Evolutionary conservation across 1,140 invertebrate genomes (phyloP).

Genomic region (Lutraria rhynchaena): DNA sequence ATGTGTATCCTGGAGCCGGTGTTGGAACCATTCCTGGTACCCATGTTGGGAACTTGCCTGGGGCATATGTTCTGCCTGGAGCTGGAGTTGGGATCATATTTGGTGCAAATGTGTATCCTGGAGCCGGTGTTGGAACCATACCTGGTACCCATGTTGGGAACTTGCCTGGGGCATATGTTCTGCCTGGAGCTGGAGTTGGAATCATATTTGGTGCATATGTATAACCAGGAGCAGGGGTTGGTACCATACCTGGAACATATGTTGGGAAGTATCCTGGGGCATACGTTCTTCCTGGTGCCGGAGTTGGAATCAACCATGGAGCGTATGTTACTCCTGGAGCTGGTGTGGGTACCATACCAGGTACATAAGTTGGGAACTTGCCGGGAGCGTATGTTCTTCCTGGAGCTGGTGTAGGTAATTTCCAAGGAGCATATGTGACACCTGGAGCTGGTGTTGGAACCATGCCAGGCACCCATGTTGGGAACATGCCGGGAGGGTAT

Average conservation of each 20-base stretch:
- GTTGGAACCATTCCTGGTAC: slow-evolving; percentile 55
- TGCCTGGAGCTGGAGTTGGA: slow-evolving; percentile 59
- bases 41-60: slow-evolving; percentile 56
- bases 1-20: slow-evolving; percentile 46
- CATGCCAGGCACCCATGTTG: slow-evolving; percentile 44
- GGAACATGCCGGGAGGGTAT: slow-evolving; percentile 58
- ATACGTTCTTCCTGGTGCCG: slow-evolving; percentile 55
- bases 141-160: slow-evolving; percentile 56
- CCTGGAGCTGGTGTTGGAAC: slow-evolving; percentile 46
- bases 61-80: slow-evolving; percentile 67
- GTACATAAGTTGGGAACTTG: slow-evolving; percentile 34
- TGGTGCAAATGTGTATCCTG: slow-evolving; percentile 58
- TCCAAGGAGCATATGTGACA: slow-evolving; percentile 58
- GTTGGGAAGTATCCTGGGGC: slow-evolving; percentile 53
- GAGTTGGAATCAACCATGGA: slow-evolving; percentile 47
- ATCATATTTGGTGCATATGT: slow-evolving; percentile 63
- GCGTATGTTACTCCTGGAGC: slow-evolving; percentile 45
- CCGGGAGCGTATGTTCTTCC: slow-evolving; percentile 52
- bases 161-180: slow-evolving; percentile 62
- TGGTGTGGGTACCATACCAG: slow-evolving; percentile 48
- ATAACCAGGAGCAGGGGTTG: slow-evolving; percentile 62
- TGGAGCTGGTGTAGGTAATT: slow-evolving; percentile 53
- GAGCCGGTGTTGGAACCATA: slow-evolving; percentile 56
- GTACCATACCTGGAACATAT: slow-evolving; percentile 41
- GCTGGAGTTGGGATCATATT: slow-evolving; percentile 56